These are phyloP conservation scores for Adelges cooleyi DNA, from an alignment of 1,140 invertebrate species.

Conservation along the genomic window DNA sequence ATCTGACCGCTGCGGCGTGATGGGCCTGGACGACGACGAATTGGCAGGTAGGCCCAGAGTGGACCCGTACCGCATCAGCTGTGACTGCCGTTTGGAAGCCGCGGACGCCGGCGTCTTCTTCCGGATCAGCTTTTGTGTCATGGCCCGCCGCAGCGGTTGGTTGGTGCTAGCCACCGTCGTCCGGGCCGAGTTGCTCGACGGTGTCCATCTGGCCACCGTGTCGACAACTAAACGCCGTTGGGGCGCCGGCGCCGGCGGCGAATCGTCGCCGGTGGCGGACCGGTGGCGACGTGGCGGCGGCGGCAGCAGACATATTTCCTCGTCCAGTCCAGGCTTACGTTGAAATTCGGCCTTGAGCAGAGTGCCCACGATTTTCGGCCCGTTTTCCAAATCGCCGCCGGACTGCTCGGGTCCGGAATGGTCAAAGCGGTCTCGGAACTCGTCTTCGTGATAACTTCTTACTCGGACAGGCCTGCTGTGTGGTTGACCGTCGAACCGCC, in stretches of 20 bases:
- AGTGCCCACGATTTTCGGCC: neutral
- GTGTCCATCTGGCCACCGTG: neutral
- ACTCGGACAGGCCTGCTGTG: neutral
- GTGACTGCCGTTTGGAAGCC: neutral
- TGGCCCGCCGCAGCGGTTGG: constrained; percentile 6
- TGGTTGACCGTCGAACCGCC: neutral
- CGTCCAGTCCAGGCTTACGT: constrained; percentile 7
- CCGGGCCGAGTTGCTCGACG: constrained; percentile 15
- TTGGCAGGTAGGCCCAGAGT: constrained; percentile 33
- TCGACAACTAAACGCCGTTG: neutral
- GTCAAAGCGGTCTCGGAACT: neutral
- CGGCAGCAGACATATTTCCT: constrained; percentile 13
- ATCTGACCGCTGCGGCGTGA: constrained; percentile 45
- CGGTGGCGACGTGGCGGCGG: neutral
- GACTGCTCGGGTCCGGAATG: neutral
- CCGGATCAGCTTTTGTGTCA: neutral
- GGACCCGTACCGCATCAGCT: constrained; percentile 18
- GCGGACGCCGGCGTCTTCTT: neutral
- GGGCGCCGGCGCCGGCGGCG: neutral
- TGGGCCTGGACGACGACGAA: constrained; percentile 32
- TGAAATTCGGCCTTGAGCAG: constrained; percentile 4
- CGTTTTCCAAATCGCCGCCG: neutral
- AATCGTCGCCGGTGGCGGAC: neutral
- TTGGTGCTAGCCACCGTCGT: constrained; percentile 6
- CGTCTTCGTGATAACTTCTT: constrained; percentile 25